These are phyloP conservation scores for Leptopilina clavipes DNA, from an alignment of 1,140 invertebrate species.

Conservation along the genomic window DNA sequence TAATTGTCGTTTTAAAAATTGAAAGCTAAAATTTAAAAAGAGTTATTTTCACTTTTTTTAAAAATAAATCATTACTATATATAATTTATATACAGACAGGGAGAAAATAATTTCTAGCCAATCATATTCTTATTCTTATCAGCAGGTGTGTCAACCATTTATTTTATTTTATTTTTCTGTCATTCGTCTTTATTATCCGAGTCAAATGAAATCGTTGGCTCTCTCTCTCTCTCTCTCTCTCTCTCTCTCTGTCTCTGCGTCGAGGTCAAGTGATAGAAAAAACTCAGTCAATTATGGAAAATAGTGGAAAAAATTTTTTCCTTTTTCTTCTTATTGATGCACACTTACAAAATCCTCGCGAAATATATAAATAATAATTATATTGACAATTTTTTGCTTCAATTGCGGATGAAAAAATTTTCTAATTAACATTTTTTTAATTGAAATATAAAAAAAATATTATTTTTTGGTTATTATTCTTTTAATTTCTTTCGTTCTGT, in stretches of 20 bases:
- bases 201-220: constrained; percentile 7
- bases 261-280: neutral
- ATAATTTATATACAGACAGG: neutral
- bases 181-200: constrained; percentile 31
- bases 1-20: too few relatives aligned
- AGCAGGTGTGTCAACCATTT: constrained; percentile 22
- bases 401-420: too few relatives aligned
- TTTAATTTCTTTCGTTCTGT: too few relatives aligned
- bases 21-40: too few relatives aligned
- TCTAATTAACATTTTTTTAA: too few relatives aligned
- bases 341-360: neutral
- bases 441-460: too few relatives aligned
- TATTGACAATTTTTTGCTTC: neutral
- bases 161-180: constrained; percentile 24
- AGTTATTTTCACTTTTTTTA: neutral
- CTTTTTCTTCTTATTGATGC: neutral
- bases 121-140: constrained; percentile 13
- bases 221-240: neutral
- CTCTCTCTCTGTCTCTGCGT: neutral
- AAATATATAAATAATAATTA: neutral
- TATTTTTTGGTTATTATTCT: too few relatives aligned
- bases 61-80: too few relatives aligned
- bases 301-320: neutral
- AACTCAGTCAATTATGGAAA: neutral
- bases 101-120: neutral